Evolutionary conservation across 1,140 invertebrate genomes (phyloP), one percentile per base, ranked within the genome.

Genomic region (Pseudomyrmex flavicornis): DNA sequence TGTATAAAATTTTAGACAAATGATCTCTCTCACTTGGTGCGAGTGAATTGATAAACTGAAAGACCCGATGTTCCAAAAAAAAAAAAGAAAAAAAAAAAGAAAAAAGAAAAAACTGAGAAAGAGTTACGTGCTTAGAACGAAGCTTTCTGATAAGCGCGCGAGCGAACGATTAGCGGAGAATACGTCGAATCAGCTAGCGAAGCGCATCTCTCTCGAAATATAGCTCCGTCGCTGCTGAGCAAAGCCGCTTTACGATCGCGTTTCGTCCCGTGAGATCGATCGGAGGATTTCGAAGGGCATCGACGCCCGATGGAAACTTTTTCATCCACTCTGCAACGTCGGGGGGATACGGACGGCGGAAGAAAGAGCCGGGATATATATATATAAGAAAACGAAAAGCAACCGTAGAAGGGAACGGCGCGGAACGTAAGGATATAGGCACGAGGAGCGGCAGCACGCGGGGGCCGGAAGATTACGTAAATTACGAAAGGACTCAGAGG

Each of bases 381-480:
- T 26, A 26, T 26, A 35, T 35, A 52, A 48, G 46, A 50, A 46
- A 44, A 46, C 20, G 10, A 54, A 50, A 17, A 46, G 48, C 35
- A 69, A 54, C 59, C n/a, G 58, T 15, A 56, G 65, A 62, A 12
- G 7, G 20, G n/a, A 35, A 13, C 7, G 0, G 13, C 44, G 0
- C 12, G 69, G 15, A 52, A 46, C 13, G 22, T 52, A 26, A 26
- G 59, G 46, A 58, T 58, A 61, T 54, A 50, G 66, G 56, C 72
- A 63, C 58, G 56, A 54, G 50, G 52, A 26, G 50, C 50, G 76
- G 50, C 17, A 13, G n/a, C 35, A 61, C 65, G 2, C 50, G 50
- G 5, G 0, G 0, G 35, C 13, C 50, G n/a, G 61, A 15, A 84
- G 87, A 89, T 89, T 84, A 89, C 87, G 59, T 86, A 86, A 88